A percentile compares a stretch with the other conserved stretches of the same genome.
Evolutionary conservation across 2,888 invertebrate species (phyloP).

Genomic region (Microchrysa polita): DNA sequence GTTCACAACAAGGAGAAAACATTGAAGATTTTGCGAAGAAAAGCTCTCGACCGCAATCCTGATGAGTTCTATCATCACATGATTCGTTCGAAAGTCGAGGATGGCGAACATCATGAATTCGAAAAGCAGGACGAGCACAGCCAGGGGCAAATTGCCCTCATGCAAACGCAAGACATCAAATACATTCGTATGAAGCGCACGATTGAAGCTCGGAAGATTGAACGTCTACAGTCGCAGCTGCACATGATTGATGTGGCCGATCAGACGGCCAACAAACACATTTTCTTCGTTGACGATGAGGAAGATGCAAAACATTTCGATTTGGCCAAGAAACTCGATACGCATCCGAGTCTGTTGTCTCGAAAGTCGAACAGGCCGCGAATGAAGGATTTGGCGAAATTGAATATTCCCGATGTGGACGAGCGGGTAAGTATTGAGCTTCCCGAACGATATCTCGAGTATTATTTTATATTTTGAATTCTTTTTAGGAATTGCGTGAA

Average conservation of each 20-base stretch:
- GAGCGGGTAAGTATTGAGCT: conserved; percentile 62
- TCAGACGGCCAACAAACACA: conserved; percentile 77
- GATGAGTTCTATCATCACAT: conserved; percentile 99
- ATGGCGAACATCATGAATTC: conserved; percentile 74
- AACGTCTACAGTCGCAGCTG: conserved; percentile 75
- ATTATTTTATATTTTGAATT: not conserved
- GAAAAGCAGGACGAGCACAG: conserved; percentile 78
- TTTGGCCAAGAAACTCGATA: conserved; percentile 75
- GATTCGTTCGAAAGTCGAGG: conserved; percentile 82
- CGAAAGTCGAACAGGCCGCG: conserved; percentile 77
- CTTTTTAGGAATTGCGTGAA: conserved; percentile 55
- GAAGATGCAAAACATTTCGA: conserved; percentile 72
- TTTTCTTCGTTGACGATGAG: conserved; percentile 78
- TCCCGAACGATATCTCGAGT: not conserved
- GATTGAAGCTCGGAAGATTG: conserved; percentile 78
- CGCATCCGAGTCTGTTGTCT: conserved; percentile 76
- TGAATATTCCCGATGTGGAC: conserved; percentile 70
- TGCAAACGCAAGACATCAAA: conserved; percentile 91
- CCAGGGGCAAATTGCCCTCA: conserved; percentile 84
- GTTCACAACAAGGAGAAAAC: conserved; percentile 84
- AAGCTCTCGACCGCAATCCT: conserved; percentile 92
- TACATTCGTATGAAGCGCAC: conserved; percentile 88
- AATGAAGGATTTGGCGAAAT: conserved; percentile 68
- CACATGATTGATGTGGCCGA: conserved; percentile 83
- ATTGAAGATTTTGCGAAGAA: conserved; percentile 80